Base-by-base conservation (phyloP, 2,888 invertebrate species). In the Sipha maydis region DNA sequence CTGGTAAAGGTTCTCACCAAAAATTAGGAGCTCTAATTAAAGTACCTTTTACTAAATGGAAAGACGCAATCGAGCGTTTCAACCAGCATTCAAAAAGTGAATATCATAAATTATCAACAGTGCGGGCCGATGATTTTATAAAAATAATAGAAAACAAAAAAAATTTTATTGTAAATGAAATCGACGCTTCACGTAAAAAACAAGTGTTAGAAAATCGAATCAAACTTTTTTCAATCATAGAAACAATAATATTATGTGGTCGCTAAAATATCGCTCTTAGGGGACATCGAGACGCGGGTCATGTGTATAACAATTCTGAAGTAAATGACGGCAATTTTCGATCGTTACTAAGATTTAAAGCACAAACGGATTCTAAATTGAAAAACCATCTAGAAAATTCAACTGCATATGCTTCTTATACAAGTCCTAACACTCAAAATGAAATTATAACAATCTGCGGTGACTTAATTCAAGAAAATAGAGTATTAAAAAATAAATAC, bases 121-220 rank as follows among this genome's bases (percentile, higher is more conserved):
- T n/a, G n/a, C n/a, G n/a, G n/a, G n/a, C n/a, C n/a, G n/a, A n/a
- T n/a, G n/a, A n/a, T n/a, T 77, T 77, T 77, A 54, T 28, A 77
- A 77, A 77, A 77, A 77, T 77, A 77, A 77, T 77, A 19, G 77
- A n/a, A 28, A 77, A 77, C 17, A 77, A 77, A 77, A 67, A 67
- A 67, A 67, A 21, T 48, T 25, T 7, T 7, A 67, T 67, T 0
- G 8, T 25, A 67, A 67, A 67, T 61, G 14, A 61, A 61, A 61
- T 61, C 21, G 61, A 61, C 21, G 17, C 61, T 61, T 61, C 61
- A 21, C 61, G 61, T 5, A 61, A 61, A 61, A 61, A 61, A 61
- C 61, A 61, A 61, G 61, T 61, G 61, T 61, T 61, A 61, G 19
- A 21, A 61, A 61, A 61, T 21, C 21, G 61, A 61, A 61, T 21